Percentiles rank a stretch among this genome's conserved stretches.
Evolutionary conservation across 2,113 vertebrate genomes (phyloP).

Genomic region (Strigops habroptila): DNA sequence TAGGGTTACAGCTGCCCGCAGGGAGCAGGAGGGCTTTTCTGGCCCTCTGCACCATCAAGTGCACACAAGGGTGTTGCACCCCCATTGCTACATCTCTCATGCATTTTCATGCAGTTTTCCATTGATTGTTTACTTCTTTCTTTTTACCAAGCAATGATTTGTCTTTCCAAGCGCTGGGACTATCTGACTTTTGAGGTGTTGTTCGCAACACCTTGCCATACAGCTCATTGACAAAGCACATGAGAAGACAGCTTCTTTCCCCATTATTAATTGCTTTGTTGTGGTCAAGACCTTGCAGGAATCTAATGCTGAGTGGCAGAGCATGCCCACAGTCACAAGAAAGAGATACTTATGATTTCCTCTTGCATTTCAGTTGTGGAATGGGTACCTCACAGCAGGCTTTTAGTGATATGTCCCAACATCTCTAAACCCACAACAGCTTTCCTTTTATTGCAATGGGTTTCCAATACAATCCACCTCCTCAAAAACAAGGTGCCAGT

Average conservation of each 20-base stretch:
- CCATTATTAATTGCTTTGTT: neutral
- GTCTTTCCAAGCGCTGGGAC: neutral
- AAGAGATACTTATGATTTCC: neutral
- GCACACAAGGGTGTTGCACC: neutral
- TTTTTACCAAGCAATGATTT: neutral
- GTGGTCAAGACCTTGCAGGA: neutral
- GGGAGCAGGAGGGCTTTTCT: accelerated
- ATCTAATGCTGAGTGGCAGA: neutral
- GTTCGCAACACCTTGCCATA: neutral
- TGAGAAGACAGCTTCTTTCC: neutral
- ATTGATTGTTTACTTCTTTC: neutral
- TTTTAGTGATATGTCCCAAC: neutral
- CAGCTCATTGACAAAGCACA: neutral
- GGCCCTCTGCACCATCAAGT: neutral
- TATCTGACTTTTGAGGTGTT: neutral
- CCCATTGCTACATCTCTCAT: neutral
- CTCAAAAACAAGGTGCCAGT: neutral
- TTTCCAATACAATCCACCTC: neutral
- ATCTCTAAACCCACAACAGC: neutral
- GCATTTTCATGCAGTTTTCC: neutral
- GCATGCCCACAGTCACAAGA: neutral
- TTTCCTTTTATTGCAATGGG: neutral
- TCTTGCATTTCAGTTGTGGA: neutral
- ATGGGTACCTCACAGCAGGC: neutral
- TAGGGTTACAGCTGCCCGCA: neutral